Evolutionary conservation across 2,888 invertebrate species (phyloP), one percentile per base, ranked within the genome.

Genomic region (Tinea trinotella): DNA sequence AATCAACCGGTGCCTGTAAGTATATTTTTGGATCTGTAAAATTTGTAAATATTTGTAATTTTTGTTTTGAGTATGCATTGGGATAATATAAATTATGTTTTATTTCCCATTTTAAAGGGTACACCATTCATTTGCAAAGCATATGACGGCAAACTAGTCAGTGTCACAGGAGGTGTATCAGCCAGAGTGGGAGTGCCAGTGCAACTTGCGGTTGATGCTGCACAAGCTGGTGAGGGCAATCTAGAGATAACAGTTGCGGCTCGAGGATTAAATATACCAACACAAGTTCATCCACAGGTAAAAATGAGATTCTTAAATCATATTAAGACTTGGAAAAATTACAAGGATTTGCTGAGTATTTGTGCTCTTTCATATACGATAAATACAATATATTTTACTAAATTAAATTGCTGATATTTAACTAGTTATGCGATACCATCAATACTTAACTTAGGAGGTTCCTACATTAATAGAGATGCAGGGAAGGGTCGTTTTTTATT

Each of bases 181-280:
- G 82, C 83, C 9, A 64, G 83, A 18, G 93, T 98, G 7, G 97
- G 97, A 53, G 91, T 96, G 60, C 92, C 96, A 3, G 95, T 97
- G n/a, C 96, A 97, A 67, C 93, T 98, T 68, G 94, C 95, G 13
- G 97, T 98, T 53, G 98, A 99, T 75, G 98, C 98, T 2, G 95
- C 95, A 59, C 93, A 96, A 74, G 97, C 98, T 49, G 99, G 99
- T 7, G 98, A 98, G 84, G 99, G 99, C 54, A 96, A 96, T 76
- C 86, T 99, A 61, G 98, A 99, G 83, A 98, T 99, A 61, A 97
- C 97, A 50, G 97, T 99, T 63, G 95, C 96, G 58, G 95, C 97
- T 44, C 90, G 95, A 71, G 96, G 97, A 54, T 89, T 95, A 59
- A 96, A 98, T 71, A 96, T 98, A 66, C 97, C 97, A 52, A 97